A percentile compares a stretch with the other conserved stretches of the same genome.
Evolutionary conservation across 2,888 invertebrate genomes (phyloP).

Genomic region (Brassicogethes aeneus): DNA sequence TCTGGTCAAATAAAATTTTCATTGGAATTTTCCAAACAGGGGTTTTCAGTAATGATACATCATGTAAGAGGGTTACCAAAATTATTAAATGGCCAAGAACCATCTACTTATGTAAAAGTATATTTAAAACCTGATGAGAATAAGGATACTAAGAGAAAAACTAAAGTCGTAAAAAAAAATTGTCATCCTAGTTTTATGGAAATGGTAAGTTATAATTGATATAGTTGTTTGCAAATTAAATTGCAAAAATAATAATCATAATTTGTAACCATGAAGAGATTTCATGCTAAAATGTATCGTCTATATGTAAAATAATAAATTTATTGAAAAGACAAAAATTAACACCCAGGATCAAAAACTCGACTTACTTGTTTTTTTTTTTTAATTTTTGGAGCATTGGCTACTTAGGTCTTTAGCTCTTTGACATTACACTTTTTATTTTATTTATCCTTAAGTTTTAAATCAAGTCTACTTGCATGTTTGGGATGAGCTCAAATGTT

Average conservation of each 20-base stretch:
- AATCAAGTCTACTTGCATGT: too few species aligned
- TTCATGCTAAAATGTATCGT: too few species aligned
- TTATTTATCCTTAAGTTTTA: too few species aligned
- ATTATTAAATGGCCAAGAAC: slow-evolving; percentile 72
- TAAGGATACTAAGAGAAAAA: slow-evolving; percentile 92
- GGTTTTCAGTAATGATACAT: slow-evolving; percentile 74
- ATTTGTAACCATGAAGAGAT: too few species aligned
- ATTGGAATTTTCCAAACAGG: slow-evolving; percentile 64
- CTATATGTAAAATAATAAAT: too few species aligned
- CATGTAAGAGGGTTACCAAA: slow-evolving; percentile 84
- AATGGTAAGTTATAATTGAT: slow-evolving; percentile 60
- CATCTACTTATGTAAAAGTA: slow-evolving; percentile 83
- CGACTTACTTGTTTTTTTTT: too few species aligned
- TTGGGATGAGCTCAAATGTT: too few species aligned
- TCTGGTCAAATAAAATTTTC: slow-evolving; percentile 73
- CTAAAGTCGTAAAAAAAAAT: slow-evolving; percentile 83
- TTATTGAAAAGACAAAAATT: too few species aligned
- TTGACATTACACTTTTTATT: too few species aligned
- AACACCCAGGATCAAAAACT: too few species aligned
- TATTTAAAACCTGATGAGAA: slow-evolving; percentile 88
- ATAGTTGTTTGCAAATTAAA: not conserved
- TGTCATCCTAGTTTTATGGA: slow-evolving; percentile 98
- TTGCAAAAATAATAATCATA: not conserved
- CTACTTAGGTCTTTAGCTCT: too few species aligned
- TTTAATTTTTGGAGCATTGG: too few species aligned